Percentiles rank a stretch among this genome's conserved stretches.
phyloP scores from a whole-genome alignment of 1,140 invertebrate species.

The Pachyrhynchus sulphureomaculatus region DNA sequence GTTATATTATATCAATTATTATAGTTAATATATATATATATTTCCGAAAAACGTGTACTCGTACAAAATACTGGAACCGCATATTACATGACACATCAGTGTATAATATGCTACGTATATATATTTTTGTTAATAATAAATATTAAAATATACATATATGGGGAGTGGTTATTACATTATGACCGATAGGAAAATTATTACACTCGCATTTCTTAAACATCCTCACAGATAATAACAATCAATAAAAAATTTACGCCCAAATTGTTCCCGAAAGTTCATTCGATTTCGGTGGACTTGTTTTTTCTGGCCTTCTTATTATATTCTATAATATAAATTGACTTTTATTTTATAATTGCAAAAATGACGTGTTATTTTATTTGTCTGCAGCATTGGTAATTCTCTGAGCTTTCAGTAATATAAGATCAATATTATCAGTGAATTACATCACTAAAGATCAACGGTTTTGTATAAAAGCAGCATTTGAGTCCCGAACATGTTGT shows the following conservation, averaged over 20 bases:
- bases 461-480: no score
- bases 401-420: no score
- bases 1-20: constrained; percentile 50
- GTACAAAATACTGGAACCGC: constrained; percentile 50
- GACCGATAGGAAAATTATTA: background rate
- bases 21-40: constrained; percentile 40
- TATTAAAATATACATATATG: constrained; percentile 40
- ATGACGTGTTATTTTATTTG: no score
- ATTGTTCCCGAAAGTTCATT: constrained; percentile 10
- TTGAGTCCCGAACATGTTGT: no score
- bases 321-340: background rate
- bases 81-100: constrained; percentile 31
- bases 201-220: constrained; percentile 36
- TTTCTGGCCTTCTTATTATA: constrained; percentile 8
- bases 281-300: constrained; percentile 15
- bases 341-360: background rate
- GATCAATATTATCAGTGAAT: no score
- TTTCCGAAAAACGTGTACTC: constrained; percentile 53
- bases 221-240: constrained; percentile 40
- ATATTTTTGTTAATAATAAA: constrained; percentile 34
- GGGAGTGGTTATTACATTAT: constrained; percentile 4
- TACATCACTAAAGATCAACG: no score
- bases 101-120: constrained; percentile 45
- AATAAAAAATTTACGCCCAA: constrained; percentile 26
- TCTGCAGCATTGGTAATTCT: no score